These are phyloP conservation scores for Thamnophis elegans DNA, from an alignment of 2,797 vertebrate genomes.

Conservation along the genomic window DNA sequence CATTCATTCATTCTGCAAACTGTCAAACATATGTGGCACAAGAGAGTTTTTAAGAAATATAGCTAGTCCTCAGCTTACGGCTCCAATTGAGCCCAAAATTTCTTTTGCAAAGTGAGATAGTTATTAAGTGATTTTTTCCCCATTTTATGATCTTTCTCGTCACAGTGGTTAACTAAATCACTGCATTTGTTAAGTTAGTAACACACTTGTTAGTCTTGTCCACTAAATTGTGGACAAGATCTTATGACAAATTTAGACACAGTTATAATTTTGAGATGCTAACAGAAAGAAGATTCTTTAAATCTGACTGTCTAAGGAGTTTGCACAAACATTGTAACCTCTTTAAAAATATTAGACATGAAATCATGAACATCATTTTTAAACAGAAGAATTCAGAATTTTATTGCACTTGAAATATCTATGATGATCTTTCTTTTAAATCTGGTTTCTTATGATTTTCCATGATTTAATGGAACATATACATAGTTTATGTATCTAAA, in stretches of 20 bases:
- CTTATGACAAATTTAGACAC: background rate
- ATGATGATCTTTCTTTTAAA: background rate
- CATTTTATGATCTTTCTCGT: too few species aligned
- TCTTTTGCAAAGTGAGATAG: too few species aligned
- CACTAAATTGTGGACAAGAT: background rate
- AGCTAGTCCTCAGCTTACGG: too few species aligned
- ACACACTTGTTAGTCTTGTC: background rate
- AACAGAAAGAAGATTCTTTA: background rate
- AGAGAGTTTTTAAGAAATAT: background rate
- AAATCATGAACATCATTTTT: background rate
- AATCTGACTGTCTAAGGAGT: background rate
- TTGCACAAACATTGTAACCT: background rate
- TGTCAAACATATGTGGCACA: background rate
- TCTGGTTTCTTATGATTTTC: background rate
- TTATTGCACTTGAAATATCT: background rate
- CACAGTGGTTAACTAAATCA: too few species aligned
- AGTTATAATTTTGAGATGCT: background rate
- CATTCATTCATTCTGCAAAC: background rate
- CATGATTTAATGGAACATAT: background rate
- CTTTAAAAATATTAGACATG: background rate
- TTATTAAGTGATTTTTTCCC: too few species aligned
- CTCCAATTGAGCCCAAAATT: too few species aligned
- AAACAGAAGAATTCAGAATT: background rate
- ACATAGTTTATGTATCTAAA: background rate
- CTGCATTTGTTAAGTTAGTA: too few species aligned